These are phyloP conservation scores for Lynx canadensis DNA, from an alignment of 2,113 vertebrate species.

Conservation along the genomic window DNA sequence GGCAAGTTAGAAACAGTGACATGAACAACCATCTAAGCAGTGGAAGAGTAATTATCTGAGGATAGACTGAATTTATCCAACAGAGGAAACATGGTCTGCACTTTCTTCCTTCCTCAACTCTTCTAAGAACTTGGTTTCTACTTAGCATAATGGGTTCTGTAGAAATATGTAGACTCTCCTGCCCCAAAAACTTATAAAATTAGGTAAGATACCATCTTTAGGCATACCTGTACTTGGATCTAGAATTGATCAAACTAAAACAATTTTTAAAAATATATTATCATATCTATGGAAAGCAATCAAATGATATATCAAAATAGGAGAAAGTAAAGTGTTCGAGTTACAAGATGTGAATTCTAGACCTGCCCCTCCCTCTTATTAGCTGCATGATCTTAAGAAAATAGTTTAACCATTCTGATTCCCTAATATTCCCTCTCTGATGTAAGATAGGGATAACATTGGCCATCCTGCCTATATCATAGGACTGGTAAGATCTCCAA, in stretches of 20 bases:
- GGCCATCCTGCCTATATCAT: neutral
- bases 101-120: neutral
- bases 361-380: neutral
- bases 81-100: neutral
- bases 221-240: neutral
- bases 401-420: neutral
- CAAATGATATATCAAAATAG: constrained; percentile 34
- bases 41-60: neutral
- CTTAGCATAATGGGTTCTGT: neutral
- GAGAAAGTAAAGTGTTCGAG: neutral
- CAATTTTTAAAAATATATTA: neutral
- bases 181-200: neutral
- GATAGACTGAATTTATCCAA: neutral
- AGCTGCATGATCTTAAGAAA: neutral
- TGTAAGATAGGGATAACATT: neutral
- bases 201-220: neutral
- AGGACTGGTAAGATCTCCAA: neutral
- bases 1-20: neutral
- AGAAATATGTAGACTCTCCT: neutral
- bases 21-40: neutral
- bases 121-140: constrained; percentile 33
- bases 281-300: constrained; percentile 21
- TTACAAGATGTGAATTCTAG: neutral
- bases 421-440: neutral
- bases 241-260: constrained; percentile 31